Evolutionary conservation across 30 jellyfish, hydroid and myxozoan genomes (phyloP).

Genomic region (Phacellophora camtschatica): DNA sequence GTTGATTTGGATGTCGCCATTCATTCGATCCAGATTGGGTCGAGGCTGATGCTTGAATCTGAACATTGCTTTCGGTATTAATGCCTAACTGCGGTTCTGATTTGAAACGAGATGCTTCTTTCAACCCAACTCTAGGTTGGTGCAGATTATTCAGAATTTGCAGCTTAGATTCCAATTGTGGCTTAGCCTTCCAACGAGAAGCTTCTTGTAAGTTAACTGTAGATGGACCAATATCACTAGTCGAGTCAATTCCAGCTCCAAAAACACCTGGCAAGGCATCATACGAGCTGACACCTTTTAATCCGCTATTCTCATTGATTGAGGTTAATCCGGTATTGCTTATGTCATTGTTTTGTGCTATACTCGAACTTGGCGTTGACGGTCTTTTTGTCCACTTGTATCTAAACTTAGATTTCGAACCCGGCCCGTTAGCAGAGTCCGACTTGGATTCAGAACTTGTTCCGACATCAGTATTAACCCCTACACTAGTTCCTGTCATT

Average conservation of each 20-base stretch:
- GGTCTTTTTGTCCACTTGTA: neutral
- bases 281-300: neutral
- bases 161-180: neutral
- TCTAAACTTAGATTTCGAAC: neutral
- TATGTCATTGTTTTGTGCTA: too few relatives aligned
- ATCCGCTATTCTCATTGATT: neutral
- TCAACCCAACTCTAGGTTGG: neutral
- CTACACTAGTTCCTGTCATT: neutral
- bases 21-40: neutral
- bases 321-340: neutral
- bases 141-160: neutral
- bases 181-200: neutral
- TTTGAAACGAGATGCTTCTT: neutral
- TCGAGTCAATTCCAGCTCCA: neutral
- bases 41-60: constrained; percentile 9
- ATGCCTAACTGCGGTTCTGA: constrained; percentile 25
- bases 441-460: neutral
- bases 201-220: neutral
- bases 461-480: neutral
- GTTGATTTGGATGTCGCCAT: neutral
- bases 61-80: constrained; percentile 1
- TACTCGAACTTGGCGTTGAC: neutral
- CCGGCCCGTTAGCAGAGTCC: neutral
- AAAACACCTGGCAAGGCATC: neutral
- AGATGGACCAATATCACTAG: neutral